These are phyloP conservation scores for Phalacrocorax pelagicus DNA, from an alignment of 2,113 vertebrate species.

Conservation along the genomic window DNA sequence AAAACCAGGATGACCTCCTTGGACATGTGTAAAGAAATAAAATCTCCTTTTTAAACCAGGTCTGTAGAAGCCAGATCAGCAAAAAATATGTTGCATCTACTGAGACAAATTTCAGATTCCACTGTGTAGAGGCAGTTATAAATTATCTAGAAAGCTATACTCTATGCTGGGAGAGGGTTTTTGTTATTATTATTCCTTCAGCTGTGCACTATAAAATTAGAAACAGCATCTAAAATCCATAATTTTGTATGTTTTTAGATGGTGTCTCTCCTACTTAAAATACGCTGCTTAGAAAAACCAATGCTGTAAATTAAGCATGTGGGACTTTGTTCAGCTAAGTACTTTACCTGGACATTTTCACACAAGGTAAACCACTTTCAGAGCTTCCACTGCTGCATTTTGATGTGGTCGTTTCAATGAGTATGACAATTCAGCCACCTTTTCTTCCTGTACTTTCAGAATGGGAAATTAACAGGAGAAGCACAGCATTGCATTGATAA, in stretches of 20 bases:
- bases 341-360: background rate
- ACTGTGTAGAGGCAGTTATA: background rate
- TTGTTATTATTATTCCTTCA: background rate
- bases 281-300: background rate
- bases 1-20: background rate
- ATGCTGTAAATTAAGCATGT: accelerated
- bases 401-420: accelerated
- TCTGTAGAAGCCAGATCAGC: background rate
- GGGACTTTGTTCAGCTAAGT: background rate
- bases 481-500: background rate
- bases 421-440: accelerated
- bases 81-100: background rate
- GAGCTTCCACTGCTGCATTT: background rate
- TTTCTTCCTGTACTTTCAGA: background rate
- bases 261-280: background rate
- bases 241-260: background rate
- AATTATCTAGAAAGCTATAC: background rate
- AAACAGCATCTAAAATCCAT: background rate
- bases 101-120: background rate
- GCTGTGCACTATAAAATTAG: background rate
- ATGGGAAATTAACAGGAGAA: background rate
- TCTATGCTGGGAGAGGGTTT: background rate
- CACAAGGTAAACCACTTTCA: accelerated
- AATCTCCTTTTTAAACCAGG: background rate
- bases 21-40: background rate